Evolutionary conservation across 35 echinoderm and acorn worm species (phyloP).

Genomic region (Nesometra sesokonis): DNA sequence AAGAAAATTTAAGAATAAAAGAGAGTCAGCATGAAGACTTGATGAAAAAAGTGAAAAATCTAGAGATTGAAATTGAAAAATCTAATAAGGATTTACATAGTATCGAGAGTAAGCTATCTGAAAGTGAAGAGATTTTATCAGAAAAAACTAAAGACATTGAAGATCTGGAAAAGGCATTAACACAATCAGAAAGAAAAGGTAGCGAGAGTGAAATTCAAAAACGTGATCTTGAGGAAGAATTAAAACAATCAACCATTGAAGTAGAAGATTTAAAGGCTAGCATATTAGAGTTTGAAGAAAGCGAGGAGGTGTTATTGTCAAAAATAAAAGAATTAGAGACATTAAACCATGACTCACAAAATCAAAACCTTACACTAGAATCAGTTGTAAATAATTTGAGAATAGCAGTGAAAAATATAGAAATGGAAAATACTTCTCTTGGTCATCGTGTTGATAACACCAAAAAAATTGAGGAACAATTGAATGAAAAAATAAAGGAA

Average conservation of each 20-base stretch:
- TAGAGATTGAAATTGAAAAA: background rate
- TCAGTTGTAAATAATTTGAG: background rate
- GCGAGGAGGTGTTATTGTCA: conserved; percentile 32
- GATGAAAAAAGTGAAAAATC: background rate
- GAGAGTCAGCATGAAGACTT: background rate
- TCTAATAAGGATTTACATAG: background rate
- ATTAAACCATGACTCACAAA: too few relatives aligned
- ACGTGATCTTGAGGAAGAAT: background rate
- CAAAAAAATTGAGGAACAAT: background rate
- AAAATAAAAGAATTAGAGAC: conserved; percentile 25
- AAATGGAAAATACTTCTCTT: background rate
- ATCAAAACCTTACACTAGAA: background rate
- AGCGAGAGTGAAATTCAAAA: conserved; percentile 5
- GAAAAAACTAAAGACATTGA: background rate
- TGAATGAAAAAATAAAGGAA: background rate
- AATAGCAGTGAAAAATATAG: background rate
- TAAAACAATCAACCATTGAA: background rate
- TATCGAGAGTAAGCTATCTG: background rate
- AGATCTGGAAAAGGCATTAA: conserved; percentile 4
- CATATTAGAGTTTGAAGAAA: conserved; percentile 29
- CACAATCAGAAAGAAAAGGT: background rate
- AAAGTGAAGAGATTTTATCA: background rate
- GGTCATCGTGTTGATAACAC: background rate
- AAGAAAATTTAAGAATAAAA: conserved; percentile 8
- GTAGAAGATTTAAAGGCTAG: conserved; percentile 18